Evolutionary conservation across 1,140 invertebrate genomes (phyloP).

Genomic region (fruit fly (Drosophila melanogaster)): Release_6_plus_ISO1_MT NT_033777.3:20853001-20853500

Average conservation of each 20-base stretch:
- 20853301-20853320: conserved; percentile 88
- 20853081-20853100: background rate
- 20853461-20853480: conserved; percentile 86
- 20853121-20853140: conserved; percentile 63
- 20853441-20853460: conserved; percentile 90
- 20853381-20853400: conserved; percentile 91
- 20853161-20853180: conserved; percentile 26
- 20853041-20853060: conserved; percentile 71
- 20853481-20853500: conserved; percentile 59
- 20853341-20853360: conserved; percentile 72
- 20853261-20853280: conserved; percentile 86
- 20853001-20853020: conserved; percentile 85
- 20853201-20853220: conserved; percentile 93
- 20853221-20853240: conserved; percentile 92
- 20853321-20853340: conserved; percentile 69
- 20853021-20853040: conserved; percentile 69
- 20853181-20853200: conserved; percentile 86
- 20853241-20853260: conserved; percentile 88
- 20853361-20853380: conserved; percentile 87
- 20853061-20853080: conserved; percentile 48
- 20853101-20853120: background rate
- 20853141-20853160: conserved; percentile 5
- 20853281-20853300: conserved; percentile 92
- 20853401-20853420: conserved; percentile 91
- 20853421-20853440: conserved; percentile 88